Conservation (phyloP, 1,140 invertebrate species). For the Bombus pascuorum region DNA sequence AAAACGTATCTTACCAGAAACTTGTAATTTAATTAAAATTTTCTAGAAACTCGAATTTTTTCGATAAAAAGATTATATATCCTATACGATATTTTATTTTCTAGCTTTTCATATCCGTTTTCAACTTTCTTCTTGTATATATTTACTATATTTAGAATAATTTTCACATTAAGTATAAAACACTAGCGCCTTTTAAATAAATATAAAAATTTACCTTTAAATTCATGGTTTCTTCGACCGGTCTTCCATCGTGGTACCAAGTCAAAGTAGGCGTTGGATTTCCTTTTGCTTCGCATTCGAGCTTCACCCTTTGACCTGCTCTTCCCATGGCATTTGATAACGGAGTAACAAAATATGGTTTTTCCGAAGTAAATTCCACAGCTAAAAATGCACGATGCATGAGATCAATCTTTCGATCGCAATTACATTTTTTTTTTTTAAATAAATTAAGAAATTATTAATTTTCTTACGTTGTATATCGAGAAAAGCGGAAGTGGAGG, state of each 20-base stretch:
- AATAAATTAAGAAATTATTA: neutral
- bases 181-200: neutral
- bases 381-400: slow-evolving; percentile 74
- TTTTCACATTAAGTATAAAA: neutral
- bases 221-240: slow-evolving; percentile 74
- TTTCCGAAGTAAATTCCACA: slow-evolving; percentile 78
- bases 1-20: neutral
- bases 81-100: neutral
- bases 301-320: slow-evolving; percentile 86
- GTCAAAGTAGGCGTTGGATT: slow-evolving; percentile 84
- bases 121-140: no score
- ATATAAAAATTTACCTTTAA: slow-evolving; percentile 33
- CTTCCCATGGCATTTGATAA: slow-evolving; percentile 86
- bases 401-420: no score
- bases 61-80: no score
- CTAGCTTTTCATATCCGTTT: neutral
- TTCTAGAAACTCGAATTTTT: neutral
- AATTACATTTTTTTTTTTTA: neutral
- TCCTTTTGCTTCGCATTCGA: slow-evolving; percentile 87
- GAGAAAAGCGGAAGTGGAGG: slow-evolving; percentile 84
- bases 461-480: slow-evolving; percentile 80
- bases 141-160: neutral
- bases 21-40: neutral
- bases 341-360: slow-evolving; percentile 83
- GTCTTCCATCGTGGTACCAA: slow-evolving; percentile 88